A percentile compares a stretch with the other conserved stretches of the same genome.
Evolutionary conservation across 2,888 invertebrate genomes (phyloP).

Genomic region (Chydorus sphaericus): DNA sequence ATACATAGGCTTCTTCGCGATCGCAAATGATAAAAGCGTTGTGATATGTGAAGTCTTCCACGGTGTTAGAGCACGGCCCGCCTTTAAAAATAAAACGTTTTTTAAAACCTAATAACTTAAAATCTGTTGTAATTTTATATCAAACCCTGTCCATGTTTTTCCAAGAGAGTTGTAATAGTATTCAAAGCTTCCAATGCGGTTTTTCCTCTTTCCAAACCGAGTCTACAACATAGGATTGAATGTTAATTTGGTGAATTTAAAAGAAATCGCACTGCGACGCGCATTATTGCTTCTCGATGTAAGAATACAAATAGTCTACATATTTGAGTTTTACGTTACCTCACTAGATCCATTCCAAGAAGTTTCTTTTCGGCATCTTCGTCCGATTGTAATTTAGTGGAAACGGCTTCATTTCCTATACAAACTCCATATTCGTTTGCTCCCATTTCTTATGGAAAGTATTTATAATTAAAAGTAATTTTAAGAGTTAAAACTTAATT

Average conservation of each 20-base stretch:
- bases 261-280: no score
- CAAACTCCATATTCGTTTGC: slow-evolving; percentile 64
- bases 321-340: slow-evolving; percentile 35
- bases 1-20: slow-evolving; percentile 47
- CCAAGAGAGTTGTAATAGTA: slow-evolving; percentile 46
- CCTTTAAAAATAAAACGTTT: no score
- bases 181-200: slow-evolving; percentile 50
- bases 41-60: slow-evolving; percentile 45
- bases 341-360: slow-evolving; percentile 60
- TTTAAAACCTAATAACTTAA: no score
- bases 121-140: no score
- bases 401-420: slow-evolving; percentile 57
- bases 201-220: slow-evolving; percentile 51
- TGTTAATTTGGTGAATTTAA: no score
- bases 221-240: no score
- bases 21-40: slow-evolving; percentile 63
- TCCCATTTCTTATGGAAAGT: no score
- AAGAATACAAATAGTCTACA: no score
- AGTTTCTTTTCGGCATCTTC: slow-evolving; percentile 46
- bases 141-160: slow-evolving; percentile 51
- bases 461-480: no score
- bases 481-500: no score
- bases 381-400: slow-evolving; percentile 44
- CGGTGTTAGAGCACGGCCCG: slow-evolving; percentile 46
- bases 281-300: no score